These are phyloP conservation scores for Anhinga anhinga DNA, from an alignment of 2,113 vertebrate species.

Conservation along the genomic window DNA sequence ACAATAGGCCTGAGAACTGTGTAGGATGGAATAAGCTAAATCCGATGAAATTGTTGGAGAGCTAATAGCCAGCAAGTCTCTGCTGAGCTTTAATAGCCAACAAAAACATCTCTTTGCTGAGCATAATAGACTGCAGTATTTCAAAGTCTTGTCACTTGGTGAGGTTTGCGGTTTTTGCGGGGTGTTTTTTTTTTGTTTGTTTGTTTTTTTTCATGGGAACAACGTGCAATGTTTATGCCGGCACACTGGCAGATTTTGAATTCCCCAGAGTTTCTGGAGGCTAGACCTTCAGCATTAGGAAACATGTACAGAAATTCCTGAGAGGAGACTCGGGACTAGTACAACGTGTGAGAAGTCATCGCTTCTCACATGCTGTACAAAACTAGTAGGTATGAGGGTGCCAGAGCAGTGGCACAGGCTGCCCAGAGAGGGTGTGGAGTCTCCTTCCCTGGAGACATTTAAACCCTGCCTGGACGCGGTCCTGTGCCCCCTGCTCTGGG, in stretches of 20 bases:
- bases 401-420: too few species aligned
- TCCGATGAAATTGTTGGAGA: not conserved
- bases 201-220: not conserved
- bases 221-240: not conserved
- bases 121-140: not conserved
- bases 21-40: slow-evolving; percentile 18
- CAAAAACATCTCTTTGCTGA: slow-evolving; percentile 11
- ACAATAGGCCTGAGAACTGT: slow-evolving; percentile 22
- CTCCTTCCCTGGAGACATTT: too few species aligned
- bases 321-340: not conserved
- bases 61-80: not conserved
- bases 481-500: too few species aligned
- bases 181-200: too few species aligned
- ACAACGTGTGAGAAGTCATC: not conserved
- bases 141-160: not conserved
- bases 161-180: rapidly evolving
- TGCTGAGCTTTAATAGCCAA: slow-evolving; percentile 18
- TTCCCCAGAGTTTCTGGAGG: not conserved
- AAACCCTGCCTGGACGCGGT: too few species aligned
- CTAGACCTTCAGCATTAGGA: not conserved
- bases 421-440: too few species aligned
- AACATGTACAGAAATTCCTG: not conserved
- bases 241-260: not conserved
- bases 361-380: not conserved
- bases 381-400: not conserved